These are phyloP conservation scores for Parnassius mnemosyne DNA, from an alignment of 2,888 invertebrate species.

Conservation along the genomic window DNA sequence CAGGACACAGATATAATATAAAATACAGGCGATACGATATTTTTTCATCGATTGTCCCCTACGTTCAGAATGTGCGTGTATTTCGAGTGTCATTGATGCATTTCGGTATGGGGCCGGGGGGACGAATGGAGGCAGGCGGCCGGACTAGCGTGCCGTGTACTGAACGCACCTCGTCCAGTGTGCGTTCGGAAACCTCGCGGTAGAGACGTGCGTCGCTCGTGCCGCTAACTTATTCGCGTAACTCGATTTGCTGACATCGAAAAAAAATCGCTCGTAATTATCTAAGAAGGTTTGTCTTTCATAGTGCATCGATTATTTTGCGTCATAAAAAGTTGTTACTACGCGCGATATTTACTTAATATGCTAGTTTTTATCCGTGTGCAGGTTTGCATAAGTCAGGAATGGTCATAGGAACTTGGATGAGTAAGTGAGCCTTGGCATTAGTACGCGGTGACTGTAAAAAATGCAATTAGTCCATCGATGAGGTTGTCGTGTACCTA, in stretches of 20 bases:
- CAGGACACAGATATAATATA: slow-evolving; percentile 30
- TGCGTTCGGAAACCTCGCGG: slow-evolving; percentile 68
- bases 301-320: slow-evolving; percentile 51
- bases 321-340: slow-evolving; percentile 49
- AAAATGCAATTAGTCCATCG: slow-evolving; percentile 73
- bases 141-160: slow-evolving; percentile 45
- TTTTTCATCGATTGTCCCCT: slow-evolving; percentile 43
- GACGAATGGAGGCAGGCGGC: slow-evolving; percentile 52
- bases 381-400: slow-evolving; percentile 68
- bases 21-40: slow-evolving; percentile 35
- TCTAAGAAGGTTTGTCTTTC: slow-evolving; percentile 57
- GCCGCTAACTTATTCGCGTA: slow-evolving; percentile 69
- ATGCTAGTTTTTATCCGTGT: slow-evolving; percentile 62
- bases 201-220: slow-evolving; percentile 65
- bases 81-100: slow-evolving; percentile 78
- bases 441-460: slow-evolving; percentile 69
- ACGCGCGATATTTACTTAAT: slow-evolving; percentile 55
- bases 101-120: slow-evolving; percentile 72
- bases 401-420: slow-evolving; percentile 72
- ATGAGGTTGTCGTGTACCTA: slow-evolving; percentile 58
- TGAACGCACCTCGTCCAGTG: slow-evolving; percentile 53
- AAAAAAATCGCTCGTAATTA: slow-evolving; percentile 41
- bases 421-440: slow-evolving; percentile 77
- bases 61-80: slow-evolving; percentile 72
- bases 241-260: slow-evolving; percentile 56